Evolutionary conservation across 1,140 invertebrate genomes (phyloP).

Genomic region (Plectrocnemia conspersa): DNA sequence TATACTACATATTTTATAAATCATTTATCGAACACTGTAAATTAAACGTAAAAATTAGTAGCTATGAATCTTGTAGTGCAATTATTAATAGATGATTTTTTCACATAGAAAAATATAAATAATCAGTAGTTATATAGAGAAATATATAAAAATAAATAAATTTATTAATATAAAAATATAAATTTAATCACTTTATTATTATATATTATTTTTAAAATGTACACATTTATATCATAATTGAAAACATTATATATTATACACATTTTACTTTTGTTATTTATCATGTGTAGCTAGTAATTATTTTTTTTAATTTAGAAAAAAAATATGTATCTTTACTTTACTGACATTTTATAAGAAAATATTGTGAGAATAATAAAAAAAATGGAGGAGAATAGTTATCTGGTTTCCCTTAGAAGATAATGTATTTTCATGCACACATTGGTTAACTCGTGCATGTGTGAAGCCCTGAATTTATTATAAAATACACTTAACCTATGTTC

Average conservation of each 20-base stretch:
- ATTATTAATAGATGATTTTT: not conserved
- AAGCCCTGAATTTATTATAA: no score
- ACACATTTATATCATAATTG: not conserved
- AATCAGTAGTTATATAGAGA: not conserved
- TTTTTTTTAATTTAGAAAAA: no score
- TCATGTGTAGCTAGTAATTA: no score
- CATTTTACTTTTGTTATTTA: no score
- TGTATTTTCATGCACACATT: no score
- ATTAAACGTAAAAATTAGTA: not conserved
- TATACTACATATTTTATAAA: not conserved
- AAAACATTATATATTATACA: not conserved
- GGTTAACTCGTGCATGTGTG: no score
- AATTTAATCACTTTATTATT: no score
- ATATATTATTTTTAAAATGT: no score
- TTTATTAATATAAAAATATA: not conserved
- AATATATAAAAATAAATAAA: not conserved
- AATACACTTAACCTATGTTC: no score
- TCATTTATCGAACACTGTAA: not conserved
- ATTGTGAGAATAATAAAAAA: no score
- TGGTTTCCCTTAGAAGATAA: conserved; percentile 28
- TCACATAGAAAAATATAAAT: not conserved
- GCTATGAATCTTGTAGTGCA: not conserved
- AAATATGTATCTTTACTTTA: no score
- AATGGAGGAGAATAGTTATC: conserved; percentile 31
- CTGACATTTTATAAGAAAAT: no score